A percentile compares a stretch with the other conserved stretches of the same genome.
Conservation (phyloP, 2,888 invertebrate species). For the Dusona sp. region DNA sequence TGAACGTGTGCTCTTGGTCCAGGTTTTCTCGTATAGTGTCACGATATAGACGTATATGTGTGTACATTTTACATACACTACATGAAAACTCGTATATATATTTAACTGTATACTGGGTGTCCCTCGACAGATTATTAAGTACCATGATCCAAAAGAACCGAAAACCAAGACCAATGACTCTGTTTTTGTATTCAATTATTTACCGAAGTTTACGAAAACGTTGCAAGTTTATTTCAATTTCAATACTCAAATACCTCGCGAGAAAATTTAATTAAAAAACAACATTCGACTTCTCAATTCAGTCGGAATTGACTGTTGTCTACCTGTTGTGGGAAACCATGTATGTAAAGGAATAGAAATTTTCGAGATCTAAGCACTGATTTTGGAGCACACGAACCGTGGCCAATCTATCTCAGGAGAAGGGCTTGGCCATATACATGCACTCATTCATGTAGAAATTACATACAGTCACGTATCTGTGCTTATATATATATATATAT, state of each 20-base stretch:
- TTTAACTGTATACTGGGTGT: not conserved
- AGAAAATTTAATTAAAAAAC: not conserved
- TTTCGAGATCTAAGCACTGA: not conserved
- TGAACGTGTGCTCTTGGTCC: constrained; percentile 52
- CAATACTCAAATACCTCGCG: not conserved
- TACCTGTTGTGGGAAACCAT: not conserved
- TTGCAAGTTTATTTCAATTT: not conserved
- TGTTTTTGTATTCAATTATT: not conserved
- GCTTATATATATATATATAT: not conserved
- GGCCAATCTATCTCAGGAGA: not conserved
- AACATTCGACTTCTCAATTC: not conserved
- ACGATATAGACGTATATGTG: constrained; percentile 4
- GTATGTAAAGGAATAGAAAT: constrained; percentile 18
- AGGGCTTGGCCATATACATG: not conserved
- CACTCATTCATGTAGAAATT: not conserved
- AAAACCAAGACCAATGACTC: not conserved
- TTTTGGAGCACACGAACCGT: constrained; percentile 30
- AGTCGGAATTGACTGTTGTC: not conserved
- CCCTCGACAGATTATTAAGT: too few relatives aligned
- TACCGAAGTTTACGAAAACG: not conserved
- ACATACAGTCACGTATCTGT: not conserved
- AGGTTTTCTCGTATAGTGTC: constrained; percentile 6
- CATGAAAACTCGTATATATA: not conserved
- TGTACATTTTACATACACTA: not conserved
- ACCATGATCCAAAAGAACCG: not conserved